Conservation (phyloP, 1,140 invertebrate genomes). For the Drosophila busckii region DNA sequence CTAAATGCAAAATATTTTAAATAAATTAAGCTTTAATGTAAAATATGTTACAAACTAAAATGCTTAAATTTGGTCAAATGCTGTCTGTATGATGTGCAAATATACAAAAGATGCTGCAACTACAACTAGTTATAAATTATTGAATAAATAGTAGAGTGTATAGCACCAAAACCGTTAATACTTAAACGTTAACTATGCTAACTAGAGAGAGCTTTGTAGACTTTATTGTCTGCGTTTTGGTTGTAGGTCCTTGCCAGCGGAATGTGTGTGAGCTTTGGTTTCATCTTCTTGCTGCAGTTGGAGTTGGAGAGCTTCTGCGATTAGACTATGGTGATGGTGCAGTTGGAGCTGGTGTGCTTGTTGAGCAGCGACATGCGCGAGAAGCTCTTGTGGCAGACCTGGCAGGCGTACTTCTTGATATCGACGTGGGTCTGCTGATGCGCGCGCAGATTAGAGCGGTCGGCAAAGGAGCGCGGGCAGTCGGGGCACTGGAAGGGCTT, state of each 20-base stretch:
- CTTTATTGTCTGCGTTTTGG: conserved; percentile 56
- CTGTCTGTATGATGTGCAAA: conserved; percentile 54
- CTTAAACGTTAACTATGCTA: conserved; percentile 32
- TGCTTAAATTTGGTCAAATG: conserved; percentile 61
- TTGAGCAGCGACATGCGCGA: conserved; percentile 96
- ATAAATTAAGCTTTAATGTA: conserved; percentile 26
- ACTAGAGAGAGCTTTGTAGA: conserved; percentile 1
- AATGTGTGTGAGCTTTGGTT: conserved; percentile 49
- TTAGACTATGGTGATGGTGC: conserved; percentile 73
- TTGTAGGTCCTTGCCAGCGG: conserved; percentile 65
- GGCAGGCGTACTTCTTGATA: conserved; percentile 80
- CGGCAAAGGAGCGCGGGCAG: conserved; percentile 97
- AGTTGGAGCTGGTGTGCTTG: conserved; percentile 85
- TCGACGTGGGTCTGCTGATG: conserved; percentile 84
- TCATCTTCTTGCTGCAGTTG: not conserved
- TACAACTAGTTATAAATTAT: conserved; percentile 40
- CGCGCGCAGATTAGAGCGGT: conserved; percentile 89
- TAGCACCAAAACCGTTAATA: conserved; percentile 70
- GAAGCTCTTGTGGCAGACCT: conserved; percentile 81
- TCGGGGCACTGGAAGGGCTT: conserved; percentile 98
- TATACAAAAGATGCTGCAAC: conserved; percentile 51
- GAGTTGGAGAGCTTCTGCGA: conserved; percentile 1
- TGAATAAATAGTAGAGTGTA: conserved; percentile 13
- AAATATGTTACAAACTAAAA: conserved; percentile 45
- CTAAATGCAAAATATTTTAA: conserved; percentile 31